Evolutionary conservation across 2,113 vertebrate species (phyloP), one percentile per base, ranked within the genome.

Genomic region (Neodon shergylaensis): DNA sequence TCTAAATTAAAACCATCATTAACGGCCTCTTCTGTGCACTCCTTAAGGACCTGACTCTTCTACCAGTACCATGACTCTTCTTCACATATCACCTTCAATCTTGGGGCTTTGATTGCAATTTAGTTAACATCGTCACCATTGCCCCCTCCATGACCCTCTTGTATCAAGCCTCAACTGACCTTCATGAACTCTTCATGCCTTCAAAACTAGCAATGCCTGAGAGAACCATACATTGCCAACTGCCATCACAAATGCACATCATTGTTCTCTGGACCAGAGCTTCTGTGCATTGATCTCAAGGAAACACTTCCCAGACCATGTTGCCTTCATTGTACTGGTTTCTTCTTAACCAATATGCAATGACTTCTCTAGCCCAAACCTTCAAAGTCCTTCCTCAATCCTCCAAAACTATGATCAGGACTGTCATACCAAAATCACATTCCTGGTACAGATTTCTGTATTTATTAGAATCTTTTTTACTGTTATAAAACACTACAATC

Each of bases 121-220:
- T 61, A 28, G 58, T 13, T 83, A n/a, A 16, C 58, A 65, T 44
- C n/a, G 11, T 63, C 2, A 19, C 24, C 39, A 42, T 44, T 31
- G 81, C 0, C 7, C 7, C 1, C 4, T 63, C n/a, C 1, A 9
- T 7, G 24, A 63, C 24, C 9, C 7, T 63, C 39, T 31, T 31
- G 24, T 65, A 3, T 7, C 26, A 84, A 28, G n/a, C 7, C 13
- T 65, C 24, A 31, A 16, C n/a, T 42, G 3, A n/a, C 26, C 7
- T 42, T 61, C n/a, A 31, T 42, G 81, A 63, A 24, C 24, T 39
- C 13, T 28, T 83, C 58, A 83, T 42, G 14, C 24, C 4, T 42
- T 44, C 8, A 63, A 31, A 84, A 65, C 4, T 10, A 65, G 7
- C 58, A 42, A 10, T 4, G 12, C 7, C 7, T 17, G 26, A 24